Evolutionary conservation across 2,888 invertebrate species (phyloP), one percentile per base, ranked within the genome.

Genomic region (Mactromeris polynyma): DNA sequence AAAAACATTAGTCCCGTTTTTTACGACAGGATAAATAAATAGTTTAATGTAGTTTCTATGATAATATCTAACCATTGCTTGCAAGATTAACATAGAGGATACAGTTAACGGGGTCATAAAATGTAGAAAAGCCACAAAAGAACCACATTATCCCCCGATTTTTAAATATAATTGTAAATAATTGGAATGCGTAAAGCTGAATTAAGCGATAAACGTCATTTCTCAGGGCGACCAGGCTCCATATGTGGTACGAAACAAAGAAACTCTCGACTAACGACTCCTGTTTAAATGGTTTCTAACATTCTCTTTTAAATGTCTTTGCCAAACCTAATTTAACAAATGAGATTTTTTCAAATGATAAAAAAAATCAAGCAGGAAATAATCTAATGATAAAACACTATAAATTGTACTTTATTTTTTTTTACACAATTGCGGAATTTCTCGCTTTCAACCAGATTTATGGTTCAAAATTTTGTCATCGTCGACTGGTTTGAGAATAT

Each of bases 131-230:
- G 2, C 36, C 73, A 33, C 33, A 2, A 79, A 36, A 42, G 19
- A n/a, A 26, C 9, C 77, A 40, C 38, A 40, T 79, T 40, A 40
- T 40, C 1, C 26, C 38, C 42, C 26, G 0, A 19, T 77, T 79
- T 33, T 33, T 33, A 73, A 73, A 33, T 33, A 36, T 73, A 73
- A 73, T 73, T 36, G 73, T 54, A 40, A 51, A 54, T 81, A 81
- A 81, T 81, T 81, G 81, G 33, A 36, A 81, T 69, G 69, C 64
- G 31, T 64, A 69, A 83, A 82, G 33, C 19, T n/a, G 26, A 58
- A 69, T 64, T 26, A 1, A 69, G 17, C 42, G 31, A 83, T 83
- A 69, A 64, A 83, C n/a, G 58, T 58, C 51, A 54, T 83, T 73
- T 83, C 40, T 31, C 31, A 21, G 26, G 83, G 83, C 36, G n/a